These are phyloP conservation scores for Brachyhypopomus occidentalis DNA, from an alignment of 2,113 vertebrate genomes.

Conservation along the genomic window DNA sequence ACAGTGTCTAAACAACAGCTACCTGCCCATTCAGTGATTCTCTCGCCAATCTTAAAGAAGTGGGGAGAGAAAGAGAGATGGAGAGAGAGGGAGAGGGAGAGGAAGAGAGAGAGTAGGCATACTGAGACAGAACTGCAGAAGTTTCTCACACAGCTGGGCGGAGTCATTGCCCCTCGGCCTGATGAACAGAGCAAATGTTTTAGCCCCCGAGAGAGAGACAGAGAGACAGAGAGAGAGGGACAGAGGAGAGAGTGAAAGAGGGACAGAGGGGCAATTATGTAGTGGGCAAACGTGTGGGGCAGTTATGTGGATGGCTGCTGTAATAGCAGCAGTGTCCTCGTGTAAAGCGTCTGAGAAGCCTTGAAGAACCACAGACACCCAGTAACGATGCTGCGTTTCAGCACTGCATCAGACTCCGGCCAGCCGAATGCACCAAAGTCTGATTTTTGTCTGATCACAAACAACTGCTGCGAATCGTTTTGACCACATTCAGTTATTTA, in stretches of 20 bases:
- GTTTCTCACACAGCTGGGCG: conserved; percentile 41
- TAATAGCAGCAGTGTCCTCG: neutral
- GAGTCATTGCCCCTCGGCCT: conserved; percentile 45
- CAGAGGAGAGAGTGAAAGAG: too few species aligned
- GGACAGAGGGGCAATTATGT: too few species aligned
- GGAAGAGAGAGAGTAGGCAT: neutral
- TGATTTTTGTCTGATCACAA: neutral
- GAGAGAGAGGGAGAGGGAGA: neutral
- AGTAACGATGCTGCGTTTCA: conserved; percentile 1
- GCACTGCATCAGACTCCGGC: neutral
- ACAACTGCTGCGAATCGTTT: neutral
- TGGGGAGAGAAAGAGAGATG: conserved; percentile 4
- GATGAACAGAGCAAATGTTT: conserved; percentile 62
- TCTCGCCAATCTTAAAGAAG: conserved; percentile 8
- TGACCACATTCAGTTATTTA: neutral
- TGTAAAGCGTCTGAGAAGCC: neutral
- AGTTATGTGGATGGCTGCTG: neutral
- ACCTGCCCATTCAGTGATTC: conserved; percentile 9
- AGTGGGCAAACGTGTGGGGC: too few species aligned
- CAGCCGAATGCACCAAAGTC: neutral
- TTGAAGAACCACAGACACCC: neutral
- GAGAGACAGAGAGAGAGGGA: conserved; percentile 7
- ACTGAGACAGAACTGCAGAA: conserved; percentile 5
- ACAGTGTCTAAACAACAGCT: conserved; percentile 24
- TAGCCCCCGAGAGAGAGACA: conserved; percentile 50